Base-by-base conservation (phyloP, 2,888 invertebrate species). In the Lapara coniferarum region DNA sequence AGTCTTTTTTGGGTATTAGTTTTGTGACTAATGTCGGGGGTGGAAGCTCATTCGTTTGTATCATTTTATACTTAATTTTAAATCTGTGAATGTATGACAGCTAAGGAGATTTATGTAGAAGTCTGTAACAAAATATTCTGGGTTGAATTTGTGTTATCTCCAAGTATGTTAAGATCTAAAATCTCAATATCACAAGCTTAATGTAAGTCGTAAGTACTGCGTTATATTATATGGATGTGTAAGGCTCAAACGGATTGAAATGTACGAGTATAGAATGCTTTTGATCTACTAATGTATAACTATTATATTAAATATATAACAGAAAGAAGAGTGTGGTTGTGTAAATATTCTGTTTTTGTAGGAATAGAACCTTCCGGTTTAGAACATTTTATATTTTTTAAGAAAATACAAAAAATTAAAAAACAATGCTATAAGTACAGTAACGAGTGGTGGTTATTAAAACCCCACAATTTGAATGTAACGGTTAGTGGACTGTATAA, bases 321-420 rank as follows among this genome's bases (percentile, higher is more conserved):
- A 30, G 55, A 69, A 30, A 66, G 56, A 58, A 58, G 74, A 67
- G 71, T 68, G 77, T 79, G 86, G 82, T 87, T 86, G 85, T 91
- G 92, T 91, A 89, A 84, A 91, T 91, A 91, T 84, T 88, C 59
- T 37, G 19, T 63, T 69, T 51, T 63, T 87, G 81, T 89, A 91
- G 86, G 74, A 73, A 77, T 85, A 85, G 82, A 78, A 77, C 75
- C 75, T 78, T 59, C 68, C 37, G 44, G 71, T 80, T 85, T 37
- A 82, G 82, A 81, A 82, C 84, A 82, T 69, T 86, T 85, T 86
- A 89, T 90, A 89, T 90, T 89, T 89, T 89, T 80, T 85, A 89
- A 83, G 78, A 80, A 85, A 85, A 51, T 16, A 55, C 30, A 25
- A 69, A 69, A 66, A n/a, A 7, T 19, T 10, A 16, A 46, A 46